Base-by-base conservation (phyloP, 1,140 invertebrate genomes). In the Drosophila kohkoa region DNA sequence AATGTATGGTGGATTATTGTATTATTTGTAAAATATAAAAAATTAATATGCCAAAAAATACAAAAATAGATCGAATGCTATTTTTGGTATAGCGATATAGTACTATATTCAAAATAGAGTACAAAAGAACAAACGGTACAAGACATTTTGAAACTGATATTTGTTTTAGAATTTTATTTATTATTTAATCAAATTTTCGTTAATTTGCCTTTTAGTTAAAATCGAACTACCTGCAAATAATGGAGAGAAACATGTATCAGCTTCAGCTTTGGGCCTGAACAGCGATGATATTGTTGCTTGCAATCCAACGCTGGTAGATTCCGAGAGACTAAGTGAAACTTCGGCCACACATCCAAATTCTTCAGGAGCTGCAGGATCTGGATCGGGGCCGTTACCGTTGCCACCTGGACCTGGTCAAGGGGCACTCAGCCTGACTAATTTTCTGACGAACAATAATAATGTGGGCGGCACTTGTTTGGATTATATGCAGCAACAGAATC, bases 401-500 rank as follows among this genome's bases (percentile, higher is more conserved):
- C 35, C 35, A 38, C 35, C 35, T 3, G 15, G 15, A 52, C 32
- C 45, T 51, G 43, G 43, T 5, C 13, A 46, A 4, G 67, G 67
- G 4, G 52, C 62, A 3, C 49, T 46, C 51, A 63, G 54, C 55
- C 11, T 16, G 0, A 38, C 38, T 1, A 82, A 69, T 48, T 91
- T 93, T 45, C 82, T 93, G 35, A 94, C 95, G 45, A 74, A 55
- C 0, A 75, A 94, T 10, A 38, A 93, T 93, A 41, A 46, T 13
- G 13, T 71, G 10, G 69, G 67, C 4, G 69, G 67, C 3, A 81
- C 75, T 25, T 88, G 89, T 13, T 57, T 92, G 46, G 91, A 92
- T 54, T 92, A 91, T 95, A 97, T 97, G 96, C 98, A 99, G 93
- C 98, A 99, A 92, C 98, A 99, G 93, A 99, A 97, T 94, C 98